Base-by-base conservation (phyloP, 2,113 vertebrate species). In the Toxotes jaculatrix region DNA sequence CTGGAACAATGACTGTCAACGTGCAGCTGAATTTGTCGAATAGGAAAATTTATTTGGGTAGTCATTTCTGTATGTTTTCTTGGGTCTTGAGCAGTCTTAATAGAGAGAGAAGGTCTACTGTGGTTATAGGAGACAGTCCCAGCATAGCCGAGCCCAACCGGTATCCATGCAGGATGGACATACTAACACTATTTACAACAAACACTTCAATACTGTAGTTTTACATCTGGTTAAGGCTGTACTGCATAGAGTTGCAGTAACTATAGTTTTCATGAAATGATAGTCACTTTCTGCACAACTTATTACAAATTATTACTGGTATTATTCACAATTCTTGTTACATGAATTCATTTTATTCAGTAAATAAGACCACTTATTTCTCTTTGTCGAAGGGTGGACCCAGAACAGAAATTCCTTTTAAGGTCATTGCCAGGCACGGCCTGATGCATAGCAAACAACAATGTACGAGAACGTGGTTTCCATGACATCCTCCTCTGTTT, bases 151-250 rank as follows among this genome's bases (percentile, higher is more conserved):
- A 95, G 96, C 95, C 95, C 94, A 95, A 96, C 95, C 94, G 95
- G 95, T 94, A 96, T 96, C 93, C 96, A 97, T 96, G 95, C 95
- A 95, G 95, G 96, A 96, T 94, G 90, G 93, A 95, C 94, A 94
- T 95, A 97, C 93, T 95, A 97, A 97, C 96, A 97, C 95, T 98
- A 98, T 98, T 94, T 98, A 98, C 97, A 98, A 95, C 87, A 91
- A 88, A 92, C 87, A 91, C 87, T 80, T 93, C 74, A 89, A 89
- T 93, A 93, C 90, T 93, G 88, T 90, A 92, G 89, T 90, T 93
- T 86, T 87, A 93, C 91, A 90, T 93, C 92, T 92, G 92, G 91
- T 95, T 95, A 95, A 95, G 94, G 94, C 94, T 93, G 87, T 85
- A 91, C 93, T 95, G 94, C 93, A 92, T 80, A 89, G 78, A 67